These are phyloP conservation scores for Drosophila ficusphila DNA, from an alignment of 1,140 invertebrate genomes.

Conservation along the genomic window DNA sequence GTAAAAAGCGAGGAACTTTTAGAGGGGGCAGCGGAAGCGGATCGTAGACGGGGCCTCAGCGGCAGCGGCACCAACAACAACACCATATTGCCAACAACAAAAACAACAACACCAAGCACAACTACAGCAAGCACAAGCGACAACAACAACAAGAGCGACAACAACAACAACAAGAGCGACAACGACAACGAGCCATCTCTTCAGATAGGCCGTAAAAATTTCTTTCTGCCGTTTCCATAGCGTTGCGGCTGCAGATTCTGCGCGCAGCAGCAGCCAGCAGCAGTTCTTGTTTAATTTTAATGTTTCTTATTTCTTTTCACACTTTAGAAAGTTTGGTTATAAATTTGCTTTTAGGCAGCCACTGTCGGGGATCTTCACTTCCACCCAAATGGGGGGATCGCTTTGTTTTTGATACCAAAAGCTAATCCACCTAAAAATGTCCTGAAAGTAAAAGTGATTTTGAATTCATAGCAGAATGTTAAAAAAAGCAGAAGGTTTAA, in stretches of 20 bases:
- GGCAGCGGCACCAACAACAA: conserved; percentile 27
- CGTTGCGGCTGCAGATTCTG: conserved; percentile 56
- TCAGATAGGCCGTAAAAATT: conserved; percentile 72
- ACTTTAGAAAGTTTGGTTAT: conserved; percentile 72
- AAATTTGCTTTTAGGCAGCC: conserved; percentile 51
- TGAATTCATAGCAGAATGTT: neutral
- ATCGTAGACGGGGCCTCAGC: conserved; percentile 56
- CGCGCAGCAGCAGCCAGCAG: conserved; percentile 40
- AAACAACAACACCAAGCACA: neutral
- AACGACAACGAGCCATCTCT: conserved; percentile 6
- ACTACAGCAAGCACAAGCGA: neutral
- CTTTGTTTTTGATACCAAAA: neutral
- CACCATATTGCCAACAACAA: neutral
- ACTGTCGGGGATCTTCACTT: conserved; percentile 10
- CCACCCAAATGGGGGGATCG: neutral
- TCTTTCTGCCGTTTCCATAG: conserved; percentile 43
- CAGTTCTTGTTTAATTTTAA: conserved; percentile 64
- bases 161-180: conserved; percentile 2
- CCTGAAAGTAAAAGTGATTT: conserved; percentile 55
- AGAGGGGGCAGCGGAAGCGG: conserved; percentile 18
- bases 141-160: neutral
- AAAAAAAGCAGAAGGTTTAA: too few species aligned
- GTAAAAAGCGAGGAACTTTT: conserved; percentile 27
- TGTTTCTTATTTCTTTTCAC: conserved; percentile 51
- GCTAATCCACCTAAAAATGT: neutral